These are phyloP conservation scores for Sinonovacula constricta DNA, from an alignment of 1,140 invertebrate genomes.

Conservation along the genomic window DNA sequence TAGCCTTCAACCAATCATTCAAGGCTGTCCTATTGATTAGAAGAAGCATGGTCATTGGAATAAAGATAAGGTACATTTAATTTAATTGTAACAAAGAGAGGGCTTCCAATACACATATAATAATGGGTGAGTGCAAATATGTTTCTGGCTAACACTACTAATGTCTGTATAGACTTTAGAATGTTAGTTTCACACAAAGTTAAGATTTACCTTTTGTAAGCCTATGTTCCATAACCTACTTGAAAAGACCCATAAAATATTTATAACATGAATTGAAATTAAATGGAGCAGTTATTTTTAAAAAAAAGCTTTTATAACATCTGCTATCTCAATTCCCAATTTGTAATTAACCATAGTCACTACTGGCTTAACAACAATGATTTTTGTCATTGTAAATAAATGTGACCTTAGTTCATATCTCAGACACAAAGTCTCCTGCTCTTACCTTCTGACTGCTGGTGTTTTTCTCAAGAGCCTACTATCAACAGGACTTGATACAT, in stretches of 20 bases:
- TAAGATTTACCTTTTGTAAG: not conserved
- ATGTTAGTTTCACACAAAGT: not conserved
- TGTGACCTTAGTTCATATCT: no score
- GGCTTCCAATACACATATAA: not conserved
- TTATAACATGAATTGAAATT: not conserved
- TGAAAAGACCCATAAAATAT: no score
- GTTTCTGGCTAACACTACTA: not conserved
- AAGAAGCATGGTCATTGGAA: not conserved
- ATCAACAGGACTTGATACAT: not conserved
- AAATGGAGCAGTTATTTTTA: not conserved
- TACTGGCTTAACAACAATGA: not conserved
- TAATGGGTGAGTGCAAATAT: not conserved
- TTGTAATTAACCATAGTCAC: not conserved
- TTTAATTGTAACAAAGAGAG: not conserved
- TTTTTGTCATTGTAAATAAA: not conserved
- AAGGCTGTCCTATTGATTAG: slow-evolving; percentile 45
- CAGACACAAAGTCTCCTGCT: no score
- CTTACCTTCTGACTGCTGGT: not conserved
- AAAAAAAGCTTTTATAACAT: not conserved
- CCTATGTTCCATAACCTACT: no score
- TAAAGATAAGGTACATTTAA: not conserved
- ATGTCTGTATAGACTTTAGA: not conserved
- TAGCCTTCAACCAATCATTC: slow-evolving; percentile 58
- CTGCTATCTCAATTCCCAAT: not conserved
- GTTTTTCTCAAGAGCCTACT: not conserved